These are phyloP conservation scores for Gorsachius goisagi DNA, from an alignment of 2,113 vertebrate species.

Conservation along the genomic window DNA sequence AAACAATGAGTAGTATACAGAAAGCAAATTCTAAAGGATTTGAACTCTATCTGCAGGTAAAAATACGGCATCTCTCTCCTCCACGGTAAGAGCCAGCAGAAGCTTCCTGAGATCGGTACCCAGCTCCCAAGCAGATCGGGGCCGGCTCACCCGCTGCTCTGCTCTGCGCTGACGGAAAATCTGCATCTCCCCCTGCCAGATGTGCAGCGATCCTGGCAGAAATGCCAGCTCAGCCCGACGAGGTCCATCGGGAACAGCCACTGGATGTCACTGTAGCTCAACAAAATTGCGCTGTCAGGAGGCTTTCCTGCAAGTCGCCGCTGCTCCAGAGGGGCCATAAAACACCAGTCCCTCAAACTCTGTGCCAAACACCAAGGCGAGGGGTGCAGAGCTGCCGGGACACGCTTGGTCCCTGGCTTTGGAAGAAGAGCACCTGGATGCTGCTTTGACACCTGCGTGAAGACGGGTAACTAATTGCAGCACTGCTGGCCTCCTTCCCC, in stretches of 20 bases:
- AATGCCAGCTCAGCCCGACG: neutral
- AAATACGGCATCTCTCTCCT: neutral
- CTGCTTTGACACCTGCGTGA: neutral
- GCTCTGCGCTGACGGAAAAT: neutral
- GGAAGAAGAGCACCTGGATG: neutral
- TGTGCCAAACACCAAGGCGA: neutral
- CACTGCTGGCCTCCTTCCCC: neutral
- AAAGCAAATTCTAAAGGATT: neutral
- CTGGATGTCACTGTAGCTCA: constrained; percentile 62
- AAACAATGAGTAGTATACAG: neutral
- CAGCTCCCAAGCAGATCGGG: neutral
- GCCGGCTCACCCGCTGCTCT: neutral
- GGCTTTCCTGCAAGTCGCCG: neutral
- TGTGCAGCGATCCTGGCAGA: neutral
- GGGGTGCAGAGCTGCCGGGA: neutral
- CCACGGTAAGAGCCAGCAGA: neutral
- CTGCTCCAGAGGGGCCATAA: neutral
- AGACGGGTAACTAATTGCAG: accelerated
- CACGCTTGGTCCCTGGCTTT: accelerated
- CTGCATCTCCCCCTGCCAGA: accelerated
- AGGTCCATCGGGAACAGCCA: neutral
- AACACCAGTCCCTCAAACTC: neutral
- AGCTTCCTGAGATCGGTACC: neutral
- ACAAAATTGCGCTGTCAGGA: neutral
- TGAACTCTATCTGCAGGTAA: neutral